Evolutionary conservation across 2,888 invertebrate genomes (phyloP), one percentile per base, ranked within the genome.

Genomic region (Troides aeacus): DNA sequence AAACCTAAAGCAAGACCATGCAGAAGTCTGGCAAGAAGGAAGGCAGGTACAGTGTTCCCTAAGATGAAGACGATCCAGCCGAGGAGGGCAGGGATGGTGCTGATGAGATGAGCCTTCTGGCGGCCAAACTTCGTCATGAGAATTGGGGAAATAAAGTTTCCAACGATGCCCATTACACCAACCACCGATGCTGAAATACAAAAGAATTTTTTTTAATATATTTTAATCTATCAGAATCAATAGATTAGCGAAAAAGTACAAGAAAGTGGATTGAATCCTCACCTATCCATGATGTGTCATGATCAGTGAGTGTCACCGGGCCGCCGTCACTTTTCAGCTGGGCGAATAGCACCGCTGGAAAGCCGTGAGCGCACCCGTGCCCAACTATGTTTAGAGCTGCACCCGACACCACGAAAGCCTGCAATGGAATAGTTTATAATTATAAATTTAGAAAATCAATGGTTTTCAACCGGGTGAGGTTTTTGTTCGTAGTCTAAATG

Each of bases 91-190:
- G 92, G 92, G 12, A 92, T 69, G 10, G 92, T 92, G 72, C 84
- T 84, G 68, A 94, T 80, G 46, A 94, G 84, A 67, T 94, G 93
- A 3, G 94, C 92, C 36, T 88, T 88, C 79, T 93, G 94, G 21
- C 95, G 88, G 0, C 95, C 95, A 69, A 92, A 88, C 68, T 86
- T 88, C 61, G 94, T 94, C 93, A 94, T 94, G 66, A 94, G 78
- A 6, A 93, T 76, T 6, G 92, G 92, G 0, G 92, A 90, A 67
- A 92, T 81, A 78, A 92, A 90, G 83, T 92, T 92, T 1, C 92
- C 92, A 18, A 92, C 87, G 75, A 92, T 87, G 23, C 92, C 92
- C 92, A 92, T 92, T 21, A 84, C 87, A 59, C 91, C 92, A 15
- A 90, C 90, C 8, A 85, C 87, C 39, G 92, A 91, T 59, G 89